Evolutionary conservation across 2,797 vertebrate genomes (phyloP).

Genomic region (Sandelia bainsii): DNA sequence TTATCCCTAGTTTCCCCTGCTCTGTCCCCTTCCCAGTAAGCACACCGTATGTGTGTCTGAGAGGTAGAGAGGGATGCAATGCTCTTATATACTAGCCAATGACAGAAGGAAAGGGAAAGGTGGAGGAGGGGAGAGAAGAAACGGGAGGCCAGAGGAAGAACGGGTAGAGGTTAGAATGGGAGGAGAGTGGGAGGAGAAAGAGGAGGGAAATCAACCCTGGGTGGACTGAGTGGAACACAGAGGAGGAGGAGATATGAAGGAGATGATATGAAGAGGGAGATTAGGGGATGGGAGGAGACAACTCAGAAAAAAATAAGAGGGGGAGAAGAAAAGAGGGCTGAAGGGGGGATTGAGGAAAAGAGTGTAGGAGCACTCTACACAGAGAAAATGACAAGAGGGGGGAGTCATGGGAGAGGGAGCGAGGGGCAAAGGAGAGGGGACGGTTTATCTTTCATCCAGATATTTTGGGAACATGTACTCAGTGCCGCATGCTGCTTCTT

Average conservation of each 20-base stretch:
- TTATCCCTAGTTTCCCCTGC: slow-evolving; percentile 70
- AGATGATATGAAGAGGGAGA: slow-evolving; percentile 63
- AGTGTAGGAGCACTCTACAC: slow-evolving; percentile 52
- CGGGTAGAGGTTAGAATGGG: slow-evolving; percentile 51
- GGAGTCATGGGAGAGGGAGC: slow-evolving; percentile 24
- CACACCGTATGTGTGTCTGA: slow-evolving; percentile 70
- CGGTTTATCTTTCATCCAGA: slow-evolving; percentile 80
- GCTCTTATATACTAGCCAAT: slow-evolving; percentile 79
- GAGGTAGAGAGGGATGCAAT: slow-evolving; percentile 66
- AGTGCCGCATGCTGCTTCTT: slow-evolving; percentile 58
- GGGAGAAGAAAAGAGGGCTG: neutral
- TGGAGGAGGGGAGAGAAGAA: slow-evolving; percentile 70
- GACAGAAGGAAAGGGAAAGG: slow-evolving; percentile 77
- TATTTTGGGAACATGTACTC: slow-evolving; percentile 84
- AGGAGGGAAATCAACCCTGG: slow-evolving; percentile 62
- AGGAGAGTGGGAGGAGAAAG: slow-evolving; percentile 63
- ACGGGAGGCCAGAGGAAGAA: slow-evolving; percentile 53
- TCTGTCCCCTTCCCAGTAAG: slow-evolving; percentile 68
- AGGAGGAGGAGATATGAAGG: slow-evolving; percentile 59
- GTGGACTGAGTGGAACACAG: slow-evolving; percentile 53
- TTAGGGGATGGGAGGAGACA: slow-evolving; percentile 54
- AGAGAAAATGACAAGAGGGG: slow-evolving; percentile 58
- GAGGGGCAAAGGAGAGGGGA: slow-evolving; percentile 40
- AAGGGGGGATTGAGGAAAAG: slow-evolving; percentile 43
- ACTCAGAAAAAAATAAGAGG: neutral